Evolutionary conservation across 2,888 invertebrate species (phyloP).

Genomic region (Synanthedon formicaeformis): DNA sequence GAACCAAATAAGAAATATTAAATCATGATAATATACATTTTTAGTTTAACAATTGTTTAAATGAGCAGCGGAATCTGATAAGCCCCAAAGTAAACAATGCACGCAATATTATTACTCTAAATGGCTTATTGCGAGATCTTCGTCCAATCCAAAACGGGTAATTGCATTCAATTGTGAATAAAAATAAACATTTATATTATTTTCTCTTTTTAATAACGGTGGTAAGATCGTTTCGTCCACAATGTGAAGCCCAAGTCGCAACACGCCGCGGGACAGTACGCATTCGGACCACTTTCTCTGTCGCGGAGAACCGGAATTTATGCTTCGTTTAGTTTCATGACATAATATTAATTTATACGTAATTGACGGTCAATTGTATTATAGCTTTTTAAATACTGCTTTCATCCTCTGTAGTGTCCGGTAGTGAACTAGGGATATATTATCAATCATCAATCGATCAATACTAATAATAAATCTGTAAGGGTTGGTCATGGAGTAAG

Average conservation of each 20-base stretch:
- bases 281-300: constrained; percentile 7
- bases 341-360: not conserved
- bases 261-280: not conserved
- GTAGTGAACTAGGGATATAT: too few species aligned
- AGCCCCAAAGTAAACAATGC: not conserved
- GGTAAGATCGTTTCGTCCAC: not conserved
- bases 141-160: not conserved
- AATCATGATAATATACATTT: too few species aligned
- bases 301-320: constrained; percentile 6
- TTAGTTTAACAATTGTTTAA: not conserved
- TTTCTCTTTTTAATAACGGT: not conserved
- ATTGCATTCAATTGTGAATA: not conserved
- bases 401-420: not conserved
- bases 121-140: not conserved
- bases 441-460: too few species aligned
- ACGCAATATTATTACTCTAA: not conserved
- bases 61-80: not conserved
- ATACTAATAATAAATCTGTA: too few species aligned
- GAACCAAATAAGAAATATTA: too few species aligned
- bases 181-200: not conserved
- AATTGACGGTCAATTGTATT: not conserved
- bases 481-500: too few species aligned
- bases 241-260: not conserved
- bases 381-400: not conserved
- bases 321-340: not conserved